Conservation (phyloP, 2,888 invertebrate genomes). For the Octodonta nipae region DNA sequence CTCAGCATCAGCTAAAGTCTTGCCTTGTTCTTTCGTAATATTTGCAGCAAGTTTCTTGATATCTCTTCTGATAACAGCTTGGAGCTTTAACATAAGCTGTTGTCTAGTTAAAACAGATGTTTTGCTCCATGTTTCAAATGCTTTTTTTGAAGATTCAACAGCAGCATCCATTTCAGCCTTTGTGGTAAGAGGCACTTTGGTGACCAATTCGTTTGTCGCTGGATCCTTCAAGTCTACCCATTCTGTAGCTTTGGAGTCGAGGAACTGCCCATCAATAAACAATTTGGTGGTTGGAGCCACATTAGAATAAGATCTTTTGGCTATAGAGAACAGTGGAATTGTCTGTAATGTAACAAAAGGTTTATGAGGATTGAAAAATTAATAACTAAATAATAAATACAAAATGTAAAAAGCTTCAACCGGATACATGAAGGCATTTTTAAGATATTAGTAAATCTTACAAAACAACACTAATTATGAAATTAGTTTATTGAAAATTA, state of each 20-base stretch:
- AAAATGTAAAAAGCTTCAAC: too few relatives aligned
- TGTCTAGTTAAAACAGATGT: constrained; percentile 85
- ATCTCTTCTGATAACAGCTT: constrained; percentile 74
- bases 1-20: constrained; percentile 91
- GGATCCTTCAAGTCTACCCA: constrained; percentile 96
- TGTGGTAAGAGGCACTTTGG: constrained; percentile 80
- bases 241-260: constrained; percentile 82
- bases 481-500: too few relatives aligned
- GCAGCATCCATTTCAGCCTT: constrained; percentile 79
- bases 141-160: constrained; percentile 67
- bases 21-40: constrained; percentile 93
- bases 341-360: too few relatives aligned
- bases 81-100: constrained; percentile 55
- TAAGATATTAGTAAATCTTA: too few relatives aligned
- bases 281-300: constrained; percentile 69
- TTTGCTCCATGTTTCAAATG: constrained; percentile 70
- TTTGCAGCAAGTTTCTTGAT: constrained; percentile 79
- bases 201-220: constrained; percentile 74
- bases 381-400: too few relatives aligned
- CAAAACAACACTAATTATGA: too few relatives aligned
- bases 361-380: too few relatives aligned
- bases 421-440: too few relatives aligned
- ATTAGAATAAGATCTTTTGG: too few relatives aligned
- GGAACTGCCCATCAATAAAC: constrained; percentile 87
- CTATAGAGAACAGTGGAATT: too few relatives aligned